phyloP scores from a whole-genome alignment of 1,140 invertebrate species.

The Listronotus bonariensis region DNA sequence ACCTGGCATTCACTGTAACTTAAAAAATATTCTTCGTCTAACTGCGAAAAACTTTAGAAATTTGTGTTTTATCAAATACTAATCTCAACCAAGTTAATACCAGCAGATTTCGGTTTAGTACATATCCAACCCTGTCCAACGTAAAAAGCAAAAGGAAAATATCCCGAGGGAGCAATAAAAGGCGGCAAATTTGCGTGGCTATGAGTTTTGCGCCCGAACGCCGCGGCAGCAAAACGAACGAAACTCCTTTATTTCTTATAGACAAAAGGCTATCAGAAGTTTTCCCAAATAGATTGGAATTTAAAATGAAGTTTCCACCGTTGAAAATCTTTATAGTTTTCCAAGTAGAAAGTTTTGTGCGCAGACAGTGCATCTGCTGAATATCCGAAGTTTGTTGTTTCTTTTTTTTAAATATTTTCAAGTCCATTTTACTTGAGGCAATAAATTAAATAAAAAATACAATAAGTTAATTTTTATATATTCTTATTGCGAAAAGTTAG shows the following conservation, averaged over 20 bases:
- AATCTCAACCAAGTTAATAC: too few relatives aligned
- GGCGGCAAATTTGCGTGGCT: slow-evolving; percentile 29
- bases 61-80: too few relatives aligned
- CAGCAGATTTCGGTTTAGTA: too few relatives aligned
- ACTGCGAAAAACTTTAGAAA: too few relatives aligned
- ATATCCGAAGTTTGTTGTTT: background rate
- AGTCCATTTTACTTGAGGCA: background rate
- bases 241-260: slow-evolving; percentile 43
- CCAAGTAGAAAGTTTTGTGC: slow-evolving; percentile 21
- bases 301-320: slow-evolving; percentile 45
- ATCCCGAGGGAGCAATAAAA: slow-evolving; percentile 13
- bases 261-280: slow-evolving; percentile 47
- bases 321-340: slow-evolving; percentile 25
- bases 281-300: slow-evolving; percentile 47
- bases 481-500: too few relatives aligned
- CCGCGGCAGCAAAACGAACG: slow-evolving; percentile 18
- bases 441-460: too few relatives aligned
- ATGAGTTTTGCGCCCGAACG: slow-evolving; percentile 16
- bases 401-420: too few relatives aligned
- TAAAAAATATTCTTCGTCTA: too few relatives aligned
- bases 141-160: background rate
- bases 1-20: too few relatives aligned
- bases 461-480: too few relatives aligned
- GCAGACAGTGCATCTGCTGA: slow-evolving; percentile 13
- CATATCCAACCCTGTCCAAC: too few relatives aligned